These are phyloP conservation scores for Pseudomyrmex dendroicus DNA, from an alignment of 1,140 invertebrate species.

Conservation along the genomic window DNA sequence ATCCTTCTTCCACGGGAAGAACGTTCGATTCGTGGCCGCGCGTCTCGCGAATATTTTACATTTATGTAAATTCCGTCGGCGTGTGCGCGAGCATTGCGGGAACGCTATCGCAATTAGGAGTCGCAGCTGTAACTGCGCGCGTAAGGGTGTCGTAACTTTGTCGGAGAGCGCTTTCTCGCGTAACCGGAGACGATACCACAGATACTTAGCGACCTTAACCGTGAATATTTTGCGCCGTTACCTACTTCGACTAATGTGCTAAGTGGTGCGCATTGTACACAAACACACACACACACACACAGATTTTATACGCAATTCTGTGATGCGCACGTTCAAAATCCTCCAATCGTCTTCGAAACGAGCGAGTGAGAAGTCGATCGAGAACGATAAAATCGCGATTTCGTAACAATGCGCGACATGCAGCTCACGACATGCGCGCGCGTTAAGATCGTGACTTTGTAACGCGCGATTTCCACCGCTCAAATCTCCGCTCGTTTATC, in stretches of 20 bases:
- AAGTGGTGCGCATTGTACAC: constrained; percentile 60
- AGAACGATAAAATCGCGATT: constrained; percentile 26
- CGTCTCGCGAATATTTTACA: constrained; percentile 73
- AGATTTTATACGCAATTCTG: constrained; percentile 16
- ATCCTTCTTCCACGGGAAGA: background rate
- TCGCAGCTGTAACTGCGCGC: constrained; percentile 77
- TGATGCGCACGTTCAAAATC: background rate
- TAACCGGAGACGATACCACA: constrained; percentile 67
- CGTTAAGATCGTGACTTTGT: background rate
- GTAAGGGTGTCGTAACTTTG: constrained; percentile 76
- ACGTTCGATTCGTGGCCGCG: constrained; percentile 45
- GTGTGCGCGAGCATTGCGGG: constrained; percentile 63
- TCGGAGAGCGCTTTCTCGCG: constrained; percentile 34
- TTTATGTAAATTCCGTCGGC: constrained; percentile 79
- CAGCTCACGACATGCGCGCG: background rate
- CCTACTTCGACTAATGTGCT: constrained; percentile 63
- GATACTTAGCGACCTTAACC: constrained; percentile 51
- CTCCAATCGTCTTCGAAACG: constrained; percentile 19
- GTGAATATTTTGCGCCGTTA: constrained; percentile 55
- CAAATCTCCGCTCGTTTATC: background rate
- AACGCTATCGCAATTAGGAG: constrained; percentile 78
- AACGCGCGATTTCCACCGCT: background rate
- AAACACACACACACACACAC: background rate
- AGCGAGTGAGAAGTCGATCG: background rate
- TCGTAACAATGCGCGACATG: background rate